A percentile compares a stretch with the other conserved stretches of the same genome.
phyloP scores from a whole-genome alignment of 2,888 invertebrate genomes.

The Epiblema foenella region DNA sequence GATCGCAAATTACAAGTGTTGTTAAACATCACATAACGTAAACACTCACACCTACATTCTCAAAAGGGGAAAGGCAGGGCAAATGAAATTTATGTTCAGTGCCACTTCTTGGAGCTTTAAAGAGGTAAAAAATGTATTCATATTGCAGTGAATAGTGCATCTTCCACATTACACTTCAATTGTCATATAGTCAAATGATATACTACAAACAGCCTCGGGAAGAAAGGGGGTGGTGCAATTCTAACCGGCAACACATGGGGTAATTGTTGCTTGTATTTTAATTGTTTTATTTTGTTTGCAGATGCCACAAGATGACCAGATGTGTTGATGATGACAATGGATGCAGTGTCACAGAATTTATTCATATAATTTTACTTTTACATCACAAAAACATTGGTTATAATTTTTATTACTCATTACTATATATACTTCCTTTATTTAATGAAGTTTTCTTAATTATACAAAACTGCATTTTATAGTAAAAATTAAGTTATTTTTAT shows the following conservation, averaged over 20 bases:
- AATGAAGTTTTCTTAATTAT: constrained; percentile 10
- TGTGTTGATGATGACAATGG: constrained; percentile 74
- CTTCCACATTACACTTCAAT: too few species aligned
- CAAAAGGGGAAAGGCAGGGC: too few species aligned
- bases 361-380: constrained; percentile 28
- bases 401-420: constrained; percentile 30
- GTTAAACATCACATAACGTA: too few species aligned
- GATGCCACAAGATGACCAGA: constrained; percentile 81
- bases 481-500: constrained; percentile 12
- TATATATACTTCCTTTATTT: constrained; percentile 23
- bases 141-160: too few species aligned
- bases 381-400: constrained; percentile 35
- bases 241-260: background rate
- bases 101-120: too few species aligned
- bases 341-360: constrained; percentile 39
- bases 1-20: too few species aligned
- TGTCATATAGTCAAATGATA: too few species aligned
- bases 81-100: too few species aligned
- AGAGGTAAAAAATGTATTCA: too few species aligned
- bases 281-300: constrained; percentile 62
- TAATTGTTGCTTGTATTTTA: background rate
- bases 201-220: too few species aligned
- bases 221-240: too few species aligned
- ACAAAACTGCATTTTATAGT: constrained; percentile 29
- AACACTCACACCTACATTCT: too few species aligned